Conservation (phyloP, 2,113 vertebrate species). For the Phocoena sinus region DNA sequence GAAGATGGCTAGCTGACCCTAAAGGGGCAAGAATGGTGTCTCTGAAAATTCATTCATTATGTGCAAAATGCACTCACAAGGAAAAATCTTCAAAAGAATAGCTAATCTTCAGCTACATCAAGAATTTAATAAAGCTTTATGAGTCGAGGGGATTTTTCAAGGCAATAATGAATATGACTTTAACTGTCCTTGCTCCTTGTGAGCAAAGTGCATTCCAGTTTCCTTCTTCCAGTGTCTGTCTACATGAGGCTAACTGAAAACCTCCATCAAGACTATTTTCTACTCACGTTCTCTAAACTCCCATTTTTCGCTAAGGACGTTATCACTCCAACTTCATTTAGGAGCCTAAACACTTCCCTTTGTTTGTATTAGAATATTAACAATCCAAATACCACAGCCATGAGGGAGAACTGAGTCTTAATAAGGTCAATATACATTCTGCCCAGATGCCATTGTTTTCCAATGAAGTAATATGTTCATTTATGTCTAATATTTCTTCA, state of each 20-base stretch:
- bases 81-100: constrained; percentile 54
- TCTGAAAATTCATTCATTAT: constrained; percentile 38
- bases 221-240: background rate
- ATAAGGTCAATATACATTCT: constrained; percentile 69
- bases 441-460: constrained; percentile 63
- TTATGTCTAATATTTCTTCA: constrained; percentile 31
- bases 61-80: constrained; percentile 30
- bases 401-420: constrained; percentile 56
- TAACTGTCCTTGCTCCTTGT: constrained; percentile 46
- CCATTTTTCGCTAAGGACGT: constrained; percentile 34
- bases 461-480: constrained; percentile 59
- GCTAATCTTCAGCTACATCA: constrained; percentile 43
- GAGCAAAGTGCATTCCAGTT: constrained; percentile 11
- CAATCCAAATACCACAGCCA: constrained; percentile 62
- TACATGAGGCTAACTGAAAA: background rate
- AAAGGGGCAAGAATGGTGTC: background rate
- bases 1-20: background rate
- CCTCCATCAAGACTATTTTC: constrained; percentile 28
- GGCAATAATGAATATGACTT: constrained; percentile 47
- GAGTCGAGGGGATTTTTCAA: constrained; percentile 60
- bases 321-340: constrained; percentile 41
- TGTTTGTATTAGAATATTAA: constrained; percentile 64
- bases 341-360: constrained; percentile 47
- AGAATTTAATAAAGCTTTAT: constrained; percentile 60
- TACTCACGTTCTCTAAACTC: constrained; percentile 49